Evolutionary conservation across 2,888 invertebrate genomes (phyloP), one percentile per base, ranked within the genome.

Genomic region (Agonopterix arenella): DNA sequence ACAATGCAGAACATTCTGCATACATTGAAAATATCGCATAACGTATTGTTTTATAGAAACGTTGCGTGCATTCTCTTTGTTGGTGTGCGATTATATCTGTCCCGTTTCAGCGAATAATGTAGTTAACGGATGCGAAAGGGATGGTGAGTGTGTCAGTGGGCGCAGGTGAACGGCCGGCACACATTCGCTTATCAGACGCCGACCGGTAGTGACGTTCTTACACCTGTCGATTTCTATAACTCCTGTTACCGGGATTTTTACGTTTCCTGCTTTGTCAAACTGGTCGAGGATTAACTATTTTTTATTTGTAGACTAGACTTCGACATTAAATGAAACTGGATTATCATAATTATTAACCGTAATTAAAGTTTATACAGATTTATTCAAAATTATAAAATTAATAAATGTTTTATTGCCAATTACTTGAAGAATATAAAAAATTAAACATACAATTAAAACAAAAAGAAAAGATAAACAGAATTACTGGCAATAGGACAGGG

Each of bases 131-230:
- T 61, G 70, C 58, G 76, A 83, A 59, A 66, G 69, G 74, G 78
- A 83, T 56, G 66, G 61, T 58, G 62, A 71, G 68, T 78, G 73
- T 82, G 81, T 83, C 77, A 82, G 78, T 81, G 79, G 82, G 80
- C 67, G 78, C 82, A 76, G 88, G 85, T 88, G 82, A 86, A 86
- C 73, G 88, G 71, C 84, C 86, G 84, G 71, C 85, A 83, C 71
- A 88, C 82, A 85, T 88, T 84, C 72, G 72, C 77, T 84, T 86
- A 88, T 88, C 85, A 88, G 68, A 71, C 65, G 72, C 62, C 68
- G 71, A 72, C 76, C 81, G 76, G 78, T 78, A 77, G 77, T 79
- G 76, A 78, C 76, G 81, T 69, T 57, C 64, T 64, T 59, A 59
- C 82, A 83, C 80, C 80, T 85, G 80, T 76, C 75, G 73, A 72